A percentile compares a stretch with the other conserved stretches of the same genome.
phyloP scores from a whole-genome alignment of 2,888 invertebrate genomes.

The Entomobrya proxima region DNA sequence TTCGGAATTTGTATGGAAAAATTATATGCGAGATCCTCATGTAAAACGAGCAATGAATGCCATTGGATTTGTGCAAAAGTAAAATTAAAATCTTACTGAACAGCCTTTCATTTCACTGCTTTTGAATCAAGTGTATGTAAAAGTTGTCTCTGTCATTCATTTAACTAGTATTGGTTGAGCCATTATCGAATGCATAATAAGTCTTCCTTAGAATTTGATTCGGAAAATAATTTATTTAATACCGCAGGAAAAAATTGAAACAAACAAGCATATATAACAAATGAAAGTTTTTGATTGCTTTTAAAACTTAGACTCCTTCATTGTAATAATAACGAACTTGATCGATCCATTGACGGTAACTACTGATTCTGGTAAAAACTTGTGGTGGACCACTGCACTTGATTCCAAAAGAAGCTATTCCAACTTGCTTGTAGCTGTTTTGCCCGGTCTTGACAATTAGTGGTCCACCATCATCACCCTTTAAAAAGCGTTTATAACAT shows the following conservation, averaged over 20 bases:
- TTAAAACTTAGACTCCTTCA: not conserved
- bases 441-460: constrained; percentile 85
- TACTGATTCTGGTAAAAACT: constrained; percentile 64
- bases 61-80: constrained; percentile 79
- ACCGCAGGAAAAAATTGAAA: too few species aligned
- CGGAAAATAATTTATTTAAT: constrained; percentile 2
- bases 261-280: too few species aligned
- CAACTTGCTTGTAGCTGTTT: constrained; percentile 88
- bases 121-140: too few species aligned
- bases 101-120: too few species aligned
- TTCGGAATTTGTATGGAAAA: constrained; percentile 69
- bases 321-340: constrained; percentile 59
- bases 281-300: not conserved
- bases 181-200: too few species aligned
- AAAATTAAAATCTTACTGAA: too few species aligned
- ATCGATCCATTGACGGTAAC: constrained; percentile 68
- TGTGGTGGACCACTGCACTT: constrained; percentile 90
- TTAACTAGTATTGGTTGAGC: too few species aligned
- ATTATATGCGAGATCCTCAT: constrained; percentile 71
- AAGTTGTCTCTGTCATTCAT: too few species aligned
- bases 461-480: constrained; percentile 81
- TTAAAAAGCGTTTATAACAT: not conserved
- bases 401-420: constrained; percentile 94
- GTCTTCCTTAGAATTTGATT: too few species aligned
- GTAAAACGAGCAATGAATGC: constrained; percentile 65